Conservation (phyloP, 2,888 invertebrate species). For the Piscicola geometra region DNA sequence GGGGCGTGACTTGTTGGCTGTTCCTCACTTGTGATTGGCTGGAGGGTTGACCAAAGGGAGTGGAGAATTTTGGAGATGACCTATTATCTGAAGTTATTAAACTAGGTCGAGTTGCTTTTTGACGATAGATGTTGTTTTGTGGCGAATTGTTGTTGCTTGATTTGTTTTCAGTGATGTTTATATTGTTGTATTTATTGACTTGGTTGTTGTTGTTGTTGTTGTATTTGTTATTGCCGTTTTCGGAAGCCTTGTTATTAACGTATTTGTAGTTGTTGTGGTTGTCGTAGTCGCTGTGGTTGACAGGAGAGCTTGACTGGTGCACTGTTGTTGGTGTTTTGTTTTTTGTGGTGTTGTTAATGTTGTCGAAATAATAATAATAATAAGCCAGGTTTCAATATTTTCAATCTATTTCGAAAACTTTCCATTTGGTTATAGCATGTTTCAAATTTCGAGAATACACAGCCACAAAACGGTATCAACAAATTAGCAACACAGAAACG, state of each 20-base stretch:
- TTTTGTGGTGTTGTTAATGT: background rate
- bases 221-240: background rate
- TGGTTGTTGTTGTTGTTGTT: background rate
- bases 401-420: too few species aligned
- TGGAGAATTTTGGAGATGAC: background rate
- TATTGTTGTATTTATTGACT: background rate
- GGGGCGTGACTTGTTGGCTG: conserved; percentile 35
- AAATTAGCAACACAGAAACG: too few species aligned
- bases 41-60: conserved; percentile 10
- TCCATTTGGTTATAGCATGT: too few species aligned
- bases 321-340: background rate
- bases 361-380: background rate
- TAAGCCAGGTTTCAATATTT: too few species aligned
- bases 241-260: background rate
- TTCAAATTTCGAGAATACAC: too few species aligned
- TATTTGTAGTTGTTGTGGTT: conserved; percentile 7
- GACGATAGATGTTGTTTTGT: background rate
- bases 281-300: conserved; percentile 11
- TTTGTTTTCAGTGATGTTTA: background rate
- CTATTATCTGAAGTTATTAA: background rate
- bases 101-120: background rate
- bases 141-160: background rate
- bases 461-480: too few species aligned
- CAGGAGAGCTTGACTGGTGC: background rate
- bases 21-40: conserved; percentile 20